A percentile compares a stretch with the other conserved stretches of the same genome.
Conservation (phyloP, 2,888 invertebrate species). For the Diarsia brunnea region DNA sequence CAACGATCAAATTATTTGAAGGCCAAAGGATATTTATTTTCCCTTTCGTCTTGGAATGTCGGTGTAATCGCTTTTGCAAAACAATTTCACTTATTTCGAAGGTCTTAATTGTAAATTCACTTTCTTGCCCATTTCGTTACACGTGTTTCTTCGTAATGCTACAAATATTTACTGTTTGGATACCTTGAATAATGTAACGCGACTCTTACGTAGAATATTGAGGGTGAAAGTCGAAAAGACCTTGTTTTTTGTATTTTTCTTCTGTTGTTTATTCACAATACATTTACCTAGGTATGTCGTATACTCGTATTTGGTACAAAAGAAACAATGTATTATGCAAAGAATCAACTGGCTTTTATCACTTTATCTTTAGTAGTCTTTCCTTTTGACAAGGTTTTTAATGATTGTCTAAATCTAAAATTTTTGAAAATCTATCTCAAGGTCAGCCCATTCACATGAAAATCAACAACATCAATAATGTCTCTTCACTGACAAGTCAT, state of each 20-base stretch:
- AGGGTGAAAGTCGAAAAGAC: slow-evolving; percentile 5
- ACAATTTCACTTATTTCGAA: slow-evolving; percentile 18
- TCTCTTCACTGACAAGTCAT: background rate
- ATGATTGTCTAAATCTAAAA: too few species aligned
- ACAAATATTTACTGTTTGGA: slow-evolving; percentile 28
- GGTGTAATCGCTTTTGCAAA: slow-evolving; percentile 11
- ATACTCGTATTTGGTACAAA: background rate
- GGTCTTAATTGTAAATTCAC: slow-evolving; percentile 51
- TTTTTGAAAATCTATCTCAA: background rate
- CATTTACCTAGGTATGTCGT: background rate
- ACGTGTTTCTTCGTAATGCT: slow-evolving; percentile 24
- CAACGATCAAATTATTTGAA: slow-evolving; percentile 31
- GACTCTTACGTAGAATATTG: background rate
- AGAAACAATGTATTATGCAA: background rate
- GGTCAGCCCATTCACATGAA: background rate
- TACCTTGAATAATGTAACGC: slow-evolving; percentile 9
- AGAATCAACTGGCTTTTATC: background rate
- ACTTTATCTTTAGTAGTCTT: background rate
- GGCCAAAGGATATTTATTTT: slow-evolving; percentile 17
- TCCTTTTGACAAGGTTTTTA: too few species aligned
- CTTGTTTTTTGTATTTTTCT: slow-evolving; percentile 11
- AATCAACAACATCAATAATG: background rate
- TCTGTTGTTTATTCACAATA: background rate
- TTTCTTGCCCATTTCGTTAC: slow-evolving; percentile 36
- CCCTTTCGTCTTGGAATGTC: background rate